Conservation (phyloP, 1,140 invertebrate genomes). For the Ditylenchus dipsaci region DNA sequence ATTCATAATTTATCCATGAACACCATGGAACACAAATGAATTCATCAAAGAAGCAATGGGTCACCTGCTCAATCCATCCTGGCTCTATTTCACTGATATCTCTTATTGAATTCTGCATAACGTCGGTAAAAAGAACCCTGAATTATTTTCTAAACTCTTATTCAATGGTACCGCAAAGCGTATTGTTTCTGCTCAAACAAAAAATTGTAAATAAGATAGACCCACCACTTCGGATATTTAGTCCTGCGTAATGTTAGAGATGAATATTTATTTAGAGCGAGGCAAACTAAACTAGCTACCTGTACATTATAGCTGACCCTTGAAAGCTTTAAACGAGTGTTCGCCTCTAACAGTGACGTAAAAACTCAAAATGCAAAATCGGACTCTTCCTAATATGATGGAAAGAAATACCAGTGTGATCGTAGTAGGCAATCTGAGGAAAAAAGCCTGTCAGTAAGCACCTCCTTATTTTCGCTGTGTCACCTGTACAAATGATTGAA, state of each 20-base stretch:
- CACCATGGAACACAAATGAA: no score
- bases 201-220: constrained; percentile 12
- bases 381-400: no score
- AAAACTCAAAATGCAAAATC: no score
- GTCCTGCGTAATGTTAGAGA: no score
- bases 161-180: no score
- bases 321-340: constrained; percentile 75
- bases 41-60: no score
- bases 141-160: constrained; percentile 15
- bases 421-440: constrained; percentile 76
- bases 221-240: constrained; percentile 74
- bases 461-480: constrained; percentile 63
- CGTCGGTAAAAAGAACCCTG: constrained; percentile 75
- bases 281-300: no score
- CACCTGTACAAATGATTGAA: no score
- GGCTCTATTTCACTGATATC: constrained; percentile 78
- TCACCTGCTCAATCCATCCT: constrained; percentile 82
- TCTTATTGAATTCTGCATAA: constrained; percentile 80
- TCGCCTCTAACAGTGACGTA: constrained; percentile 81
- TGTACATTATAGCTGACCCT: constrained; percentile 77
- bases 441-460: constrained; percentile 85
- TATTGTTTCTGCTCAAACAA: no score
- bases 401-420: constrained; percentile 76
- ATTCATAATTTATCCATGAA: no score
- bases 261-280: no score